Evolutionary conservation across 2,113 vertebrate species (phyloP).

Genomic region (Gavia stellata): DNA sequence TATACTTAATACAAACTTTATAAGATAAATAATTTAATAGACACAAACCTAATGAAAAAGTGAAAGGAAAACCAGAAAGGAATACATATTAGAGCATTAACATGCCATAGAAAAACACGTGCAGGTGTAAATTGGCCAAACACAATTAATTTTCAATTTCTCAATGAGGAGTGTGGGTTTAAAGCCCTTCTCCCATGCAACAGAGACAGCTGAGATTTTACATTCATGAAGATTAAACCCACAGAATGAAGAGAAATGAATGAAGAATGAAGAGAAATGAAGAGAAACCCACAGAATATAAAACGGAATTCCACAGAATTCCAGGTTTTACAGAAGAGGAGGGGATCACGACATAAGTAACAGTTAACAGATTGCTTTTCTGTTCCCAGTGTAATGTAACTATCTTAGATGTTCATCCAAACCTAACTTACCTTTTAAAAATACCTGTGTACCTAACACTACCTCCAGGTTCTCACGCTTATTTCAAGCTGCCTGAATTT

Average conservation of each 20-base stretch:
- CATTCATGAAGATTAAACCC: not conserved
- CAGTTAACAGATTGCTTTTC: not conserved
- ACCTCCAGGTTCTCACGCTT: not conserved
- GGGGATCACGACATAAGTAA: rapidly evolving
- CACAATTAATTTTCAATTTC: not conserved
- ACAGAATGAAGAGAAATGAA: no score
- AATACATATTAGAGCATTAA: not conserved
- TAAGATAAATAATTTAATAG: not conserved
- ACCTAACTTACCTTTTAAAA: not conserved
- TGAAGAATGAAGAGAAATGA: no score
- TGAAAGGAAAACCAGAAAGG: not conserved
- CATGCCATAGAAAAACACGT: not conserved
- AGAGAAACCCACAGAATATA: not conserved
- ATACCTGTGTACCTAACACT: not conserved
- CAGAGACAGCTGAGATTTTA: not conserved
- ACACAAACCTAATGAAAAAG: not conserved
- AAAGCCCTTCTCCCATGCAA: not conserved
- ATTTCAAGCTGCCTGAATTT: not conserved
- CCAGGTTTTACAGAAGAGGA: not conserved
- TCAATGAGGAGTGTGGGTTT: not conserved
- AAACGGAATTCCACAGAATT: not conserved
- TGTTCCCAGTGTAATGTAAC: not conserved
- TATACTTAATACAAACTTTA: not conserved
- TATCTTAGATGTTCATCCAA: not conserved
- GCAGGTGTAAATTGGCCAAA: not conserved